Conservation (phyloP, 2,113 vertebrate species). For the Aptenodytes forsteri region DNA sequence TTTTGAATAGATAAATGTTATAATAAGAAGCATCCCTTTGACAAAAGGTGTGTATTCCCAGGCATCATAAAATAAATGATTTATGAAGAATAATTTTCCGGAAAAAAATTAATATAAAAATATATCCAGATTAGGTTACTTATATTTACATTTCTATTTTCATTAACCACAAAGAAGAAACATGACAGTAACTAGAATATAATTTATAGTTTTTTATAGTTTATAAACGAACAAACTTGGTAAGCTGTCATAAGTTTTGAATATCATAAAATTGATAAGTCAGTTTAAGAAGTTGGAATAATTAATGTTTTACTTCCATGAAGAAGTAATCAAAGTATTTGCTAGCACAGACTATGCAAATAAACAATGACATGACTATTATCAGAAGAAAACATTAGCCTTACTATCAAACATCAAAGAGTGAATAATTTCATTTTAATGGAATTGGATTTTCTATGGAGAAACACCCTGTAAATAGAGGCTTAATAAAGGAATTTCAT, state of each 20-base stretch:
- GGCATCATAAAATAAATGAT: background rate
- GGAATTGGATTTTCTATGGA: background rate
- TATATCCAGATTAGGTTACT: background rate
- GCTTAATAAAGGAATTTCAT: background rate
- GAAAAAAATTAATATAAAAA: background rate
- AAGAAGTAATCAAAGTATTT: background rate
- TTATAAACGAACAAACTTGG: background rate
- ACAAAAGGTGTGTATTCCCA: background rate
- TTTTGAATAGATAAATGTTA: background rate
- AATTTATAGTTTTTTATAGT: background rate
- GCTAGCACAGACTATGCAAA: background rate
- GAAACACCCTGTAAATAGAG: background rate
- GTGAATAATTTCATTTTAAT: background rate
- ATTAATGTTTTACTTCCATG: background rate
- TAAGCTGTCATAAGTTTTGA: background rate
- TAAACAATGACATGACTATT: background rate
- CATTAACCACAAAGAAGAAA: background rate
- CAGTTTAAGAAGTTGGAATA: background rate
- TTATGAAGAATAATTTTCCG: background rate
- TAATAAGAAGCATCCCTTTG: background rate
- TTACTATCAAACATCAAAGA: background rate
- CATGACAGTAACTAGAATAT: background rate
- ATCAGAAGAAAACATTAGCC: background rate
- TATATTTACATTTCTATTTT: background rate
- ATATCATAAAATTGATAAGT: background rate